Base-by-base conservation (phyloP, 2,797 vertebrate genomes). In the Coendou prehensilis region DNA sequence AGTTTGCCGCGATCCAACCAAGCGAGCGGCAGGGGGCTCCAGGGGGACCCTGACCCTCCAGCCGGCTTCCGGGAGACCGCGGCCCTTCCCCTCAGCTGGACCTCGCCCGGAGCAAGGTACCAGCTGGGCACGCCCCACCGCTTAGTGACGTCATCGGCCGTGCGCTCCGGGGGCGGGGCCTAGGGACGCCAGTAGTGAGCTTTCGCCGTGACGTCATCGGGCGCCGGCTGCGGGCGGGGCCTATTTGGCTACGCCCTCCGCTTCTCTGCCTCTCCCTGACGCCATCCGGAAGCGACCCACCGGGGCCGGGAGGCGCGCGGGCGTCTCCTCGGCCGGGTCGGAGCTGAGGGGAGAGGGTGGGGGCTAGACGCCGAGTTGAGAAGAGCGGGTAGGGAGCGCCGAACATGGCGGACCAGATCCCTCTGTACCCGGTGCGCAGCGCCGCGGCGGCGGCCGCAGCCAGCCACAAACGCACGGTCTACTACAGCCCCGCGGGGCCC, bases 391-490 rank as follows among this genome's bases (percentile, higher is more conserved):
- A 97, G 98, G 26, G 81, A 37, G 4, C 78, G 93, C 92, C 92
- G 84, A 99, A 99, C 98, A 99, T 99, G 99, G 99, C 99, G 98
- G 99, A 99, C 96, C 98, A 98, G 97, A 99, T 99, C 97, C 99
- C 99, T 67, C 98, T 99, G 97, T 98, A 99, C 98, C 99, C 99
- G 57, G 98, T 99, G 91, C 99, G 99, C 98, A 99, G 99, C 97
- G 98, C 95, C 97, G 94, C 99, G 97, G 97, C 99, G 6, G 89
- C 30, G 4, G 87, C 78, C 18, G 87, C 83, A 1, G 95, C 93
- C 94, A 91, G 11, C 92, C 95, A 89, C 76, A 97, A 87, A 41
- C 97, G 99, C 97, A 98, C 98, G 94, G 98, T 98, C 94, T 99
- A 99, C 98, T 99, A 99, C 98, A 97, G 97, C 83, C 96, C 97